phyloP scores from a whole-genome alignment of 2,888 invertebrate genomes.

The Zygogramma bicolorata region DNA sequence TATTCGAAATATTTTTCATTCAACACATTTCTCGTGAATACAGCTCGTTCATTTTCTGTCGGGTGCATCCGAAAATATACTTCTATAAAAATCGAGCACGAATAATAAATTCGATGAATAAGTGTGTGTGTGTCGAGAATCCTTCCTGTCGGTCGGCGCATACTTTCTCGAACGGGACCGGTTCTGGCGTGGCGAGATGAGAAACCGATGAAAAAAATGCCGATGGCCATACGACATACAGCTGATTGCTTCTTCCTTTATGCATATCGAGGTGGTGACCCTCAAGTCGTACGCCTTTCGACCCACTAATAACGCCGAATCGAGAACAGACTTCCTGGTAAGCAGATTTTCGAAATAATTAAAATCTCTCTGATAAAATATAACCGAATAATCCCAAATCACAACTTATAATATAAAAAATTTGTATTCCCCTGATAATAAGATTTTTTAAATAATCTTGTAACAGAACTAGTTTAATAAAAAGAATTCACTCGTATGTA shows the following conservation, averaged over 20 bases:
- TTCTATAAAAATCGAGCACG: neutral
- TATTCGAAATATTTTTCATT: too few relatives aligned
- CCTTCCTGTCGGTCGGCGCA: too few relatives aligned
- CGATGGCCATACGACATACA: neutral
- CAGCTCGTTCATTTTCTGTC: too few relatives aligned
- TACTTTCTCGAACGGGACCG: slow-evolving; percentile 4
- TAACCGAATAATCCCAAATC: too few relatives aligned
- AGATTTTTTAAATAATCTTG: too few relatives aligned
- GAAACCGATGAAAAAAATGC: neutral
- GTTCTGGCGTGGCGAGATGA: neutral
- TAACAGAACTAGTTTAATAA: too few relatives aligned
- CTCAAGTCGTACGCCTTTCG: slow-evolving; percentile 5
- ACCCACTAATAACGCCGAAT: neutral
- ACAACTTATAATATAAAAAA: too few relatives aligned
- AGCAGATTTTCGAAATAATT: neutral
- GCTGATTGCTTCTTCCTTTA: slow-evolving; percentile 12
- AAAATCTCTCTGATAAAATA: neutral
- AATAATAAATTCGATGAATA: too few relatives aligned
- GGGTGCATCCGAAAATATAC: neutral
- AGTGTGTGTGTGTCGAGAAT: too few relatives aligned
- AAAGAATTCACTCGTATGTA: too few relatives aligned
- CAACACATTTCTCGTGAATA: too few relatives aligned
- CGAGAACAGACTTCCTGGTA: slow-evolving; percentile 5
- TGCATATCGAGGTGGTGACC: slow-evolving; percentile 7
- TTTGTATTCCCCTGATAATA: too few relatives aligned